Conservation (phyloP, 2,797 vertebrate genomes). For the Orientallactaga sibirica region DNA sequence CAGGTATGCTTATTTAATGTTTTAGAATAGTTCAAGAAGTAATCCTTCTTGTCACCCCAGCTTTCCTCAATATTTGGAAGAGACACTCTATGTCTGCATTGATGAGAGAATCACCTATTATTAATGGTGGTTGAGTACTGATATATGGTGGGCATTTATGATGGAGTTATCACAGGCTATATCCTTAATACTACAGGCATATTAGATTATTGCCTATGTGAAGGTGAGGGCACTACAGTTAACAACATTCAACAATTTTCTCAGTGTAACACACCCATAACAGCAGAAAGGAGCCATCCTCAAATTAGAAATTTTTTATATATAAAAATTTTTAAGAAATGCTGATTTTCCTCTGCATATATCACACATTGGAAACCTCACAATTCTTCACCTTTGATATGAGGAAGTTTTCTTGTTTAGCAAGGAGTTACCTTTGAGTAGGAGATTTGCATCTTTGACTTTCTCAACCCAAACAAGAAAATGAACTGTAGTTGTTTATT, state of each 20-base stretch:
- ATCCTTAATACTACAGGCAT: conserved; percentile 16
- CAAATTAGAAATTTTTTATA: not conserved
- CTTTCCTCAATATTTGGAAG: conserved; percentile 69
- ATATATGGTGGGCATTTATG: not conserved
- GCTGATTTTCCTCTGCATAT: not conserved
- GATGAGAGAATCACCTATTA: not conserved
- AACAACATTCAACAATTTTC: conserved; percentile 55
- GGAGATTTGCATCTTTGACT: conserved; percentile 14
- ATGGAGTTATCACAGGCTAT: not conserved
- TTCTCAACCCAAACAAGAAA: conserved; percentile 32
- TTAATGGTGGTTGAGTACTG: conserved; percentile 50
- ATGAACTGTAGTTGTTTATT: not conserved
- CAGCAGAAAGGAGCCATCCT: conserved; percentile 18
- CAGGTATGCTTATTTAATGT: conserved; percentile 64
- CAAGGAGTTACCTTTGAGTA: not conserved
- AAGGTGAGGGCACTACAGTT: conserved; percentile 21
- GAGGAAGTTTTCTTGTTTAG: not conserved
- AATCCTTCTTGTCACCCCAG: conserved; percentile 21
- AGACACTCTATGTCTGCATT: not conserved
- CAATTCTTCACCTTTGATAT: not conserved
- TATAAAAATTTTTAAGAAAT: conserved; percentile 10
- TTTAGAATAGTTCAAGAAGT: conserved; percentile 67
- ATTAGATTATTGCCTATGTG: conserved; percentile 22
- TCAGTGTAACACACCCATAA: not conserved
- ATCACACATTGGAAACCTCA: not conserved